Percentiles rank a stretch among this genome's conserved stretches.
Evolutionary conservation across 1,140 invertebrate genomes (phyloP).

Genomic region (Drosophila takahashii): DNA sequence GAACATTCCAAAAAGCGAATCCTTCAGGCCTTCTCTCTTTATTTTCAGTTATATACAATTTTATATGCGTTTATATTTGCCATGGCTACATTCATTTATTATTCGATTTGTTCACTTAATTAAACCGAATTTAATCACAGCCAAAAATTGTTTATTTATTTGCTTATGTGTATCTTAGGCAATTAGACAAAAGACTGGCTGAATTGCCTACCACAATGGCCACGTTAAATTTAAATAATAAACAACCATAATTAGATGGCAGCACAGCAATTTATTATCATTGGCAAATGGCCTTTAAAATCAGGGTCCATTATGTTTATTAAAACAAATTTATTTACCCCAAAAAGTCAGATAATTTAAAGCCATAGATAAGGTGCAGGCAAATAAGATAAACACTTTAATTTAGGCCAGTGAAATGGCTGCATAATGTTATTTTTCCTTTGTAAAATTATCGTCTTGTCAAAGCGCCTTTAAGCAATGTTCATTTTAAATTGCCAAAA

Average conservation of each 20-base stretch:
- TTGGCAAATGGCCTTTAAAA: background rate
- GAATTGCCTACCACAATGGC: slow-evolving; percentile 2
- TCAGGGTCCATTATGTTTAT: background rate
- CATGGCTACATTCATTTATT: slow-evolving; percentile 8
- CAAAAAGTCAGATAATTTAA: background rate
- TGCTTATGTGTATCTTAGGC: slow-evolving; percentile 22
- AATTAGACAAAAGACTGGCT: slow-evolving; percentile 4
- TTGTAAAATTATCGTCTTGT: background rate
- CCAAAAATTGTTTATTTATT: slow-evolving; percentile 38
- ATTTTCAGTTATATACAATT: background rate
- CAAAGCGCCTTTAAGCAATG: background rate
- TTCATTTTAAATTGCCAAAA: background rate
- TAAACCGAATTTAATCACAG: slow-evolving; percentile 33
- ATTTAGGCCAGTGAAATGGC: background rate
- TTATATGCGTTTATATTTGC: slow-evolving; percentile 2
- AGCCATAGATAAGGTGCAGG: background rate
- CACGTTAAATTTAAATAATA: slow-evolving; percentile 16
- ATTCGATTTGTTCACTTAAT: slow-evolving; percentile 43
- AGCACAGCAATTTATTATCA: slow-evolving; percentile 1
- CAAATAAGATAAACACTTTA: background rate
- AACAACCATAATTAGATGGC: slow-evolving; percentile 7
- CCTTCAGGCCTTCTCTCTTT: slow-evolving; percentile 2
- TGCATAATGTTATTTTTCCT: background rate
- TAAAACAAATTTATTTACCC: background rate
- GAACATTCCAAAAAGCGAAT: slow-evolving; percentile 15